A percentile compares a stretch with the other conserved stretches of the same genome.
These are phyloP conservation scores for Aspiorhynchus laticeps DNA, from an alignment of 2,113 vertebrate species.

Conservation along the genomic window DNA sequence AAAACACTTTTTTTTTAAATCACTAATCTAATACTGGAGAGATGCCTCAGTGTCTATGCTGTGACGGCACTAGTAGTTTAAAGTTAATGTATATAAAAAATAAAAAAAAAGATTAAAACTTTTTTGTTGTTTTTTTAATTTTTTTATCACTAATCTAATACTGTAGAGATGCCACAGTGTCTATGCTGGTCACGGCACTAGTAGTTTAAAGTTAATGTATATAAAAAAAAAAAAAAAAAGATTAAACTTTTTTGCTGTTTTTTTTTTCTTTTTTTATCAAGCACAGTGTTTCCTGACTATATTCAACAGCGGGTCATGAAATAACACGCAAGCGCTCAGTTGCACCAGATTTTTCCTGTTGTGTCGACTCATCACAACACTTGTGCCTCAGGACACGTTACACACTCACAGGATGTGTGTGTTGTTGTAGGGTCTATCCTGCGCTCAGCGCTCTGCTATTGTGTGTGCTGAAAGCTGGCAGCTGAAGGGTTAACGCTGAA, in stretches of 20 bases:
- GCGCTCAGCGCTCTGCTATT: slow-evolving; percentile 48
- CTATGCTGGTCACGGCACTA: not conserved
- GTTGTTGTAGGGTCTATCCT: slow-evolving; percentile 1
- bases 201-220: not conserved
- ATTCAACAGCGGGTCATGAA: not conserved
- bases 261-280: no score
- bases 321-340: not conserved
- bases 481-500: slow-evolving; percentile 55
- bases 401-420: slow-evolving; percentile 39
- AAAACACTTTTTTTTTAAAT: no score
- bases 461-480: slow-evolving; percentile 44
- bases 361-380: slow-evolving; percentile 45
- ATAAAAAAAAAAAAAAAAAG: no score
- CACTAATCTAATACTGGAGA: not conserved
- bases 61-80: not conserved
- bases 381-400: slow-evolving; percentile 44
- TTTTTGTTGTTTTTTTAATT: no score
- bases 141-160: not conserved
- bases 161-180: not conserved
- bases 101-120: no score
- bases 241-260: no score
- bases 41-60: not conserved
- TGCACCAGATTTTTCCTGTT: not conserved
- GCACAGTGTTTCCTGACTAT: not conserved
- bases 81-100: not conserved